These are phyloP conservation scores for Tachystola acroxantha DNA, from an alignment of 2,888 invertebrate species.

Conservation along the genomic window DNA sequence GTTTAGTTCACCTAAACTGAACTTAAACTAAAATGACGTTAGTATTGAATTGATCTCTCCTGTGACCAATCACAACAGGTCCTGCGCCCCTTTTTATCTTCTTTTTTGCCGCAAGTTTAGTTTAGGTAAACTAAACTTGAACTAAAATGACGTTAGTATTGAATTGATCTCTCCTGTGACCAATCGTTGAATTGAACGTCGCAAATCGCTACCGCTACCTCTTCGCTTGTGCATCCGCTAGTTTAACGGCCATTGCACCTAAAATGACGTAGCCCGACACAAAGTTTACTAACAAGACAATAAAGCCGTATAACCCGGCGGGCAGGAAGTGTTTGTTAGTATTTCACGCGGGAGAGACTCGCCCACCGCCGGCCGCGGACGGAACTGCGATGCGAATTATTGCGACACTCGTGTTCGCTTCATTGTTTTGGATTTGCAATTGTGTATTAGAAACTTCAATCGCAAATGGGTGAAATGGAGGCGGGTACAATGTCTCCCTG, in stretches of 20 bases:
- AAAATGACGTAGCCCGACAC: constrained; percentile 17
- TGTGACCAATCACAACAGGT: no score
- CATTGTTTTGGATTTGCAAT: constrained; percentile 2
- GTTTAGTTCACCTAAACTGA: no score
- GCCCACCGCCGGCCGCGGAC: constrained; percentile 10
- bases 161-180: no score
- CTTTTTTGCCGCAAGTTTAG: no score
- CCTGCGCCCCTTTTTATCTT: no score
- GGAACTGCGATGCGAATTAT: constrained; percentile 19
- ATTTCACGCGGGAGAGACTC: constrained; percentile 34
- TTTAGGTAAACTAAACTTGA: no score
- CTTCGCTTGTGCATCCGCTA: background rate
- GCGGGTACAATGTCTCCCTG: no score
- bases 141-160: no score
- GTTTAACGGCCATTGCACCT: background rate
- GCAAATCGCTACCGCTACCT: no score
- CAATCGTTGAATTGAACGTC: no score
- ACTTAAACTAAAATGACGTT: no score
- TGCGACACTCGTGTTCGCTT: constrained; percentile 5
- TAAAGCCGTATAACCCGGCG: constrained; percentile 46
- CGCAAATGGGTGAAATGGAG: background rate
- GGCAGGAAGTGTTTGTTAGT: constrained; percentile 52
- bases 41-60: no score
- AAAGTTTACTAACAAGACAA: constrained; percentile 59
- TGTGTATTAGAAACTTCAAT: background rate